Evolutionary conservation across 2,888 invertebrate species (phyloP).

Genomic region (Drosophila colorata): DNA sequence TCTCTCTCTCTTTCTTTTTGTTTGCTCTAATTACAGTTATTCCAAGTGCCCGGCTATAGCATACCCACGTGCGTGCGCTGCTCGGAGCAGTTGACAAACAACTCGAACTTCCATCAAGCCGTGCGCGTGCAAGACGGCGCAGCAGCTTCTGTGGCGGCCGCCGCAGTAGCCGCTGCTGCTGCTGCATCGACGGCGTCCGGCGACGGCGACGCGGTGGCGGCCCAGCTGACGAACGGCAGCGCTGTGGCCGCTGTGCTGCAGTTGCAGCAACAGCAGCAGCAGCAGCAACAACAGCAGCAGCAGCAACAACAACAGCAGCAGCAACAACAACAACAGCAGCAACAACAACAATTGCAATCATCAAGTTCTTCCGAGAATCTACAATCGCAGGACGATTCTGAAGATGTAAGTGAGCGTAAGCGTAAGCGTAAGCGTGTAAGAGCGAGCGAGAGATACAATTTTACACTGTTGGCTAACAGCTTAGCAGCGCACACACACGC

Average conservation of each 20-base stretch:
- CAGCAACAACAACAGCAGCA: constrained; percentile 44
- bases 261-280: constrained; percentile 71
- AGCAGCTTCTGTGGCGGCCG: constrained; percentile 71
- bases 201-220: constrained; percentile 66
- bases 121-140: constrained; percentile 72
- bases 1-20: constrained; percentile 5
- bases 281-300: constrained; percentile 55
- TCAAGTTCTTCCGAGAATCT: constrained; percentile 84
- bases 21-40: constrained; percentile 75
- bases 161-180: constrained; percentile 70
- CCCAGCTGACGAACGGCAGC: constrained; percentile 67
- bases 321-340: constrained; percentile 64
- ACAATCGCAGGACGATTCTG: constrained; percentile 84
- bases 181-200: constrained; percentile 62
- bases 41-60: constrained; percentile 85
- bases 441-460: constrained; percentile 35
- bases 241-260: constrained; percentile 65
- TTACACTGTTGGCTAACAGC: constrained; percentile 47
- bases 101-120: constrained; percentile 84
- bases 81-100: constrained; percentile 85
- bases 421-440: constrained; percentile 2
- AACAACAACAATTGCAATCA: constrained; percentile 80
- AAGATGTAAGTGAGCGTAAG: constrained; percentile 82
- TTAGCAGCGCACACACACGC: constrained; percentile 3
- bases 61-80: constrained; percentile 85